phyloP scores from a whole-genome alignment of 2,888 invertebrate species.

The Papilio gigon region DNA sequence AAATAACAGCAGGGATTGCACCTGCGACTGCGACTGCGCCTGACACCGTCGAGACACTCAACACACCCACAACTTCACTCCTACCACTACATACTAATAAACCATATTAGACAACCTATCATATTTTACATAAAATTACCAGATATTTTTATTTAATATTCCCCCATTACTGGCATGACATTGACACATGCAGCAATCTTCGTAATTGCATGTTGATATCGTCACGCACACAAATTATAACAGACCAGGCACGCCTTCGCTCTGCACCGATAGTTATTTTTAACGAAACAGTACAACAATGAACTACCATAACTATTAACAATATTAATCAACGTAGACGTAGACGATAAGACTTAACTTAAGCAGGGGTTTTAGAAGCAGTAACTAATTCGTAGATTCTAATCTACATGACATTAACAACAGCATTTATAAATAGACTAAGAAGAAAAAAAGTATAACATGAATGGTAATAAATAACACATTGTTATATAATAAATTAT shows the following conservation, averaged over 20 bases:
- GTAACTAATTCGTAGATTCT: neutral
- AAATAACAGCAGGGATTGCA: slow-evolving; percentile 76
- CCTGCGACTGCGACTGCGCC: slow-evolving; percentile 55
- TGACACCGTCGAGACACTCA: slow-evolving; percentile 1
- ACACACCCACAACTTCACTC: slow-evolving; percentile 22
- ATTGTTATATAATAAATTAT: slow-evolving; percentile 4
- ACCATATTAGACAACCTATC: slow-evolving; percentile 21
- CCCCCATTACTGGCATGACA: slow-evolving; percentile 30
- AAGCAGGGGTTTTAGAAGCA: neutral
- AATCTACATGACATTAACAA: neutral
- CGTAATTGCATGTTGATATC: slow-evolving; percentile 42
- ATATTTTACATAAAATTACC: slow-evolving; percentile 27
- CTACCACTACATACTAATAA: slow-evolving; percentile 22
- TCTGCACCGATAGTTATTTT: slow-evolving; percentile 7
- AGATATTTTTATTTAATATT: slow-evolving; percentile 30
- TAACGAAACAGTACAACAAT: neutral
- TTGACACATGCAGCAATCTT: slow-evolving; percentile 18
- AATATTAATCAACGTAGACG: neutral
- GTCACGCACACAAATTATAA: slow-evolving; percentile 50
- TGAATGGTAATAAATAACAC: neutral
- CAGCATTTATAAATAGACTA: neutral
- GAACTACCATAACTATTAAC: neutral
- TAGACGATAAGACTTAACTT: neutral
- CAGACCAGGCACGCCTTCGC: neutral
- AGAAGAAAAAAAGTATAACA: neutral